Base-by-base conservation (phyloP, 2,888 invertebrate species). In the Hoplodrina blanda region DNA sequence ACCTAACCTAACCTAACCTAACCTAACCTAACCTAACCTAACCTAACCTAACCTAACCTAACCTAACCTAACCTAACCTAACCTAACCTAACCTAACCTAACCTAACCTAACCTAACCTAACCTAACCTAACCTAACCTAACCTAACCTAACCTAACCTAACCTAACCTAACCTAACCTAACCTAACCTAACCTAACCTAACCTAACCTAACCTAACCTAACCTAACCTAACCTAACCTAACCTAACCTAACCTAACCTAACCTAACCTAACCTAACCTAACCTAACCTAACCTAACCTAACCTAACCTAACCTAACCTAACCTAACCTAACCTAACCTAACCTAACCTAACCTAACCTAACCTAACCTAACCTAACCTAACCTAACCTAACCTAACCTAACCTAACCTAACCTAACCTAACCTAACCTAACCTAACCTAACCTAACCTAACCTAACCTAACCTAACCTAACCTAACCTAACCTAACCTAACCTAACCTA, bases 1-100 rank as follows among this genome's bases (percentile, higher is more conserved):
- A 53, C 53, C 53, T 53, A 53, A 53, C 53, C 53, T 53, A 53
- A 53, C 53, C 53, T 53, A 53, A 53, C 53, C 53, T 53, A 53
- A 53, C 53, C 53, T 53, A 53, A 53, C 53, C 53, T 53, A 53
- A 53, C 53, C 53, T 53, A 53, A 53, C 53, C 53, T 53, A 53
- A 53, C 53, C 53, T 53, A 53, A 53, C 53, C 53, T 53, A 53
- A 53, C 53, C 53, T 53, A 53, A 53, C 53, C 53, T 53, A 53
- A 53, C 53, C 53, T 53, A 53, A 53, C 53, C 53, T 53, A 53
- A 53, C 53, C 53, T 53, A 53, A 53, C 53, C 53, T 53, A 53
- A 53, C 53, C 53, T 53, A 53, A 53, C 53, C 53, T 53, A 53
- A 53, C 53, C 53, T 53, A 53, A 53, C 53, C 53, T 53, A 53